Base-by-base conservation (phyloP, 2,797 vertebrate genomes). In the Stomatorhinus walkeri region DNA sequence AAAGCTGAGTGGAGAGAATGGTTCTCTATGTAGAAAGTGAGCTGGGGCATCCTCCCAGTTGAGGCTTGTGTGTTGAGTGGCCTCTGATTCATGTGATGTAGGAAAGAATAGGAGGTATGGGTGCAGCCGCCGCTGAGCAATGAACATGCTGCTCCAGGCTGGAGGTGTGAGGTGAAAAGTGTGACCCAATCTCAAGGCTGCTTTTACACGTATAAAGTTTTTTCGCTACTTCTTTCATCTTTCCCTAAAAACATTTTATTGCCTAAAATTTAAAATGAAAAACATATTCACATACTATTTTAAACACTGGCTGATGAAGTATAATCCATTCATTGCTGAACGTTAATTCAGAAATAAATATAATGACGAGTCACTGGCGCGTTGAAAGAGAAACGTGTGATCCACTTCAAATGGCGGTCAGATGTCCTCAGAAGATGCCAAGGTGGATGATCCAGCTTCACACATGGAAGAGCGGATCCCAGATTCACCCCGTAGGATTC, bases 401-500 rank as follows among this genome's bases (percentile, higher is more conserved):
- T 85, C 49, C n/a, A 2, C 49, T 54, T 85, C 84, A 85, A 85
- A 85, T 4, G 84, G 12, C 1, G 22, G 24, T 85, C 49, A 16
- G 84, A 85, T 85, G 24, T 85, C 22, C 46, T 51, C 48, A 32
- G 24, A 85, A 14, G 43, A 83, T 43, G 76, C 36, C 76, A 16
- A 43, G n/a, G 43, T 43, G 76, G 76, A 48, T 59, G 54, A 64
- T 28, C 43, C 10, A n/a, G 48, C 48, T 52, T 85, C 87, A 32
- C 56, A 24, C 16, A 28, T n/a, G 10, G 81, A 22, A 49, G 22
- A 22, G 4, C 9, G n/a, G 0, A 84, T 90, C 90, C 90, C 87
- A 89, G 90, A 91, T 54, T 46, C 87, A 86, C 83, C 87, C 88
- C 14, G 48, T 91, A 91, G 91, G 79, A 87, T 90, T 84, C 51